These are phyloP conservation scores for Lanius collurio DNA, from an alignment of 2,113 vertebrate genomes.

Conservation along the genomic window DNA sequence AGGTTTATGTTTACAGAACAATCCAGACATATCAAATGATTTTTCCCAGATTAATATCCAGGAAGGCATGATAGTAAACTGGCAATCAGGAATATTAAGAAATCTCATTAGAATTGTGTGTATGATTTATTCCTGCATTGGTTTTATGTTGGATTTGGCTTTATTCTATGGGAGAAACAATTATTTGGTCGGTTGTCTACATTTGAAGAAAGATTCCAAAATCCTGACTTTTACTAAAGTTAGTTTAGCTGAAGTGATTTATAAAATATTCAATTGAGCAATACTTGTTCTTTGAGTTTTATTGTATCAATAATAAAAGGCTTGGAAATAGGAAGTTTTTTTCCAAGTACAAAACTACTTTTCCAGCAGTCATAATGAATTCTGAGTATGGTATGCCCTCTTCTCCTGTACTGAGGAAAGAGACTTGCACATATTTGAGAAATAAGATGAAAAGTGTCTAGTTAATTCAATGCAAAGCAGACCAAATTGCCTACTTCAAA, in stretches of 20 bases:
- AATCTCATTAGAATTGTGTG: background rate
- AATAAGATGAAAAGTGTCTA: background rate
- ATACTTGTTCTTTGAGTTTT: background rate
- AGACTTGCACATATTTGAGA: background rate
- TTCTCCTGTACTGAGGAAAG: background rate
- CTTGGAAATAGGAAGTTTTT: background rate
- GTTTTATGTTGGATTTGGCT: background rate
- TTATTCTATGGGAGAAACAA: background rate
- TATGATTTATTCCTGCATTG: background rate
- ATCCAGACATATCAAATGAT: fast-evolving
- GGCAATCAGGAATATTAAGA: background rate
- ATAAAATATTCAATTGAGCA: background rate
- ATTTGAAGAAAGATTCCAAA: background rate
- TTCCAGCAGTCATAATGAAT: background rate
- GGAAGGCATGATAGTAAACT: background rate
- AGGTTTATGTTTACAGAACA: background rate
- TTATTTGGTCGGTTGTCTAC: background rate
- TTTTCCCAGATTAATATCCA: background rate
- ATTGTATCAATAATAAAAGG: background rate
- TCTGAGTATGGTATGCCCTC: background rate
- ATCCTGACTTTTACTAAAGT: background rate
- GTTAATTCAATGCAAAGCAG: background rate
- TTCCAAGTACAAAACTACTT: background rate
- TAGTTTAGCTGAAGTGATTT: background rate
- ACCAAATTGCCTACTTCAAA: background rate